Percentiles rank a stretch among this genome's conserved stretches.
Evolutionary conservation across 2,797 vertebrate genomes (phyloP).

Genomic region (Scarus forsteni): DNA sequence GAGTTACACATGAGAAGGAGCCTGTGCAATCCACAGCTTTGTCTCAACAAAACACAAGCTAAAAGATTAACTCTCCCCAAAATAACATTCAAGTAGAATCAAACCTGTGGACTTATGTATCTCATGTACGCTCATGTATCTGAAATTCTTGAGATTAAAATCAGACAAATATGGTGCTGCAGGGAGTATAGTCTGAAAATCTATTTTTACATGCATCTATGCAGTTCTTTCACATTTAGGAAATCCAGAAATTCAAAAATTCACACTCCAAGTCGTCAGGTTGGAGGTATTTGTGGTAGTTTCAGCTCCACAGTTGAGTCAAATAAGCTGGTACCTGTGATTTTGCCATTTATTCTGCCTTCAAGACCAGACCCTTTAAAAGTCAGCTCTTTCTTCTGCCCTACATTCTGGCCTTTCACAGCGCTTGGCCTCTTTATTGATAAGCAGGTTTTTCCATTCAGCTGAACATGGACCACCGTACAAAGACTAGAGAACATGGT

Average conservation of each 20-base stretch:
- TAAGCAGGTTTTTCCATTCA: conserved; percentile 74
- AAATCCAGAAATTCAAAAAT: conserved; percentile 7
- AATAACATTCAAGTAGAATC: too few species aligned
- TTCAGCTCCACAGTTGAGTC: conserved; percentile 25
- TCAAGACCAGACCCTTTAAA: conserved; percentile 62
- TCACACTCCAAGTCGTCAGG: neutral
- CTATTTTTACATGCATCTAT: neutral
- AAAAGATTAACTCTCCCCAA: too few species aligned
- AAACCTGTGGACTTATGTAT: too few species aligned
- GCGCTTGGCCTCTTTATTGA: conserved; percentile 70
- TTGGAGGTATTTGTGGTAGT: conserved; percentile 37
- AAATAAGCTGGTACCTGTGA: conserved; percentile 35
- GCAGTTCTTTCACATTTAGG: neutral
- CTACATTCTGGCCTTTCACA: conserved; percentile 61
- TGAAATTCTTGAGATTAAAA: too few species aligned
- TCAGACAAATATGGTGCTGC: too few species aligned
- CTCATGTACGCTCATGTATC: too few species aligned
- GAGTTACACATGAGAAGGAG: too few species aligned
- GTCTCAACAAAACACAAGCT: too few species aligned
- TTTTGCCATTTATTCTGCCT: conserved; percentile 61
- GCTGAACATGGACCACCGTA: conserved; percentile 54
- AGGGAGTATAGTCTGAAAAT: too few species aligned
- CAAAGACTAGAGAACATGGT: conserved; percentile 73
- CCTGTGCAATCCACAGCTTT: too few species aligned
- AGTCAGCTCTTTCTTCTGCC: conserved; percentile 60